Base-by-base conservation (phyloP, 2,113 vertebrate species). In the Paradoxurus hermaphroditus region DNA sequence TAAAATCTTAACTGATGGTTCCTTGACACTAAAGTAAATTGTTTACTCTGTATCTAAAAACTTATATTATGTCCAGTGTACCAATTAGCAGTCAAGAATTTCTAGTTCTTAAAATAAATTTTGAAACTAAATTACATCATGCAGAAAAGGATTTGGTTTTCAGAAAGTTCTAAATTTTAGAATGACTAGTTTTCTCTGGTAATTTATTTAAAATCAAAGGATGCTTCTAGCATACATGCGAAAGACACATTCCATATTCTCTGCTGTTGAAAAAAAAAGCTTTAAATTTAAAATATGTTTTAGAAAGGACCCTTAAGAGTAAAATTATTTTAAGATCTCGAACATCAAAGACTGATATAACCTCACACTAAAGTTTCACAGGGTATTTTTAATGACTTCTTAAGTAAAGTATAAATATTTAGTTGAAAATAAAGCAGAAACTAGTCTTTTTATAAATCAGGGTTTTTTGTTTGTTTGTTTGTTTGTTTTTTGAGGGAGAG, bases 11-110 rank as follows among this genome's bases (percentile, higher is more conserved):
- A 83, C 88, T 25, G 19, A 90, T 77, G 98, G 98, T 98, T 98
- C 97, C 98, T 98, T 94, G 97, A 98, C 98, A 90, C 95, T 1
- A 63, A 97, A 97, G 95, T 96, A 97, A 98, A 97, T 91, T 98
- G 98, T 98, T 98, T 98, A 96, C 95, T 88, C 97, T 23, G 62
- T 98, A 98, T 96, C 98, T 97, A 98, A 98, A 98, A 97, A 97
- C 98, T 44, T 27, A 90, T 13, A 70, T 44, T 27, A 90, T 13
- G 75, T 18, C 46, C 70, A 59, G 70, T 63, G 3, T 27, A 14
- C 93, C 97, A 98, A 78, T 98, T 97, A 98, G 87, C 65, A 67
- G 31, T 0, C 2, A 0, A 21, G 88, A 41, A 82, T 98, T 98
- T 97, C 94, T 56, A 77, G 82, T 98, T 90, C 81, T 98, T 97